These are phyloP conservation scores for Sebastes taczanowskii DNA, from an alignment of 2,797 vertebrate genomes.

Conservation along the genomic window DNA sequence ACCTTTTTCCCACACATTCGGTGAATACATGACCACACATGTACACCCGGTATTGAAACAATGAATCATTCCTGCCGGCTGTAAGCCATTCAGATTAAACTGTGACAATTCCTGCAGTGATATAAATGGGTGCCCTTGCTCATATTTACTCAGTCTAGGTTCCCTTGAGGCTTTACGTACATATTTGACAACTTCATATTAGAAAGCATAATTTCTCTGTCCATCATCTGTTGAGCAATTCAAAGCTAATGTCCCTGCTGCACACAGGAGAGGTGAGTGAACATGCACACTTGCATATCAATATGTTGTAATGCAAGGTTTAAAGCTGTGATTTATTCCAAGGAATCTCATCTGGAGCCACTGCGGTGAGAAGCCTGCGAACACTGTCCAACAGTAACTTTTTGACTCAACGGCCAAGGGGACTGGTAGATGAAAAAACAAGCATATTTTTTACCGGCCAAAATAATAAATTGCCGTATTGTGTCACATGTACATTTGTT, in stretches of 20 bases:
- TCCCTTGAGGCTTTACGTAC: conserved; percentile 30
- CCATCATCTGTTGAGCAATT: conserved; percentile 41
- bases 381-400: too few species aligned
- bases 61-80: conserved; percentile 54
- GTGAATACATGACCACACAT: conserved; percentile 52
- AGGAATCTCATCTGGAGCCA: conserved; percentile 23
- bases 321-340: conserved; percentile 20
- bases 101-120: conserved; percentile 32
- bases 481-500: too few species aligned
- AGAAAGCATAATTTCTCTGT: conserved; percentile 43
- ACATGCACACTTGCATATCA: conserved; percentile 20
- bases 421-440: too few species aligned
- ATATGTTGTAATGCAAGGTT: background rate
- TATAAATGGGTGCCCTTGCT: conserved; percentile 27
- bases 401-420: too few species aligned
- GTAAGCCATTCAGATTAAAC: conserved; percentile 35
- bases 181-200: conserved; percentile 55
- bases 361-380: conserved; percentile 26
- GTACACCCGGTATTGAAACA: conserved; percentile 49
- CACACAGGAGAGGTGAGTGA: background rate
- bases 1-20: conserved; percentile 56
- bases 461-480: too few species aligned
- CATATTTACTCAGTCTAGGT: conserved; percentile 23
- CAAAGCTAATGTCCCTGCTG: conserved; percentile 47
- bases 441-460: too few species aligned